Percentiles rank a stretch among this genome's conserved stretches.
Evolutionary conservation across 1,140 invertebrate genomes (phyloP).

Genomic region (Globodera rostochiensis): DNA sequence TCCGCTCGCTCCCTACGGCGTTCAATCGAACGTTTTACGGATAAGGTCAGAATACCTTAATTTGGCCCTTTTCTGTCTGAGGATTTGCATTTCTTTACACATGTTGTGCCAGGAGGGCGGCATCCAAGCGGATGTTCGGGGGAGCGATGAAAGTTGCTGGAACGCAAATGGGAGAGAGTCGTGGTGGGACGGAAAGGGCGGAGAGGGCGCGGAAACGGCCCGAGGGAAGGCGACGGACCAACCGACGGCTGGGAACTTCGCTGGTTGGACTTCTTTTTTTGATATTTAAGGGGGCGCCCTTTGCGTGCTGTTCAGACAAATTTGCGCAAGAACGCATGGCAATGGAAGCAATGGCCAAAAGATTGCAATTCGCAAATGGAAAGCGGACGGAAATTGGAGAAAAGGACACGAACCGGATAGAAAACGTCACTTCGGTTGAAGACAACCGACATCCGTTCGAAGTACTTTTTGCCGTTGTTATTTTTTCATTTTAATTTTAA

Average conservation of each 20-base stretch:
- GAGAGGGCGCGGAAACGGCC: background rate
- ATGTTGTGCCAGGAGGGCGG: slow-evolving; percentile 25
- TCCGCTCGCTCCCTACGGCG: slow-evolving; percentile 9
- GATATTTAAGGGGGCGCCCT: background rate
- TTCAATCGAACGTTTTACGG: slow-evolving; percentile 11
- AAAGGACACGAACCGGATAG: background rate
- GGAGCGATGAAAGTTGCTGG: slow-evolving; percentile 14
- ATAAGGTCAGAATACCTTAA: background rate
- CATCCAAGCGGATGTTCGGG: slow-evolving; percentile 18
- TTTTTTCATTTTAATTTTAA: background rate
- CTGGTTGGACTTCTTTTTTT: no score
- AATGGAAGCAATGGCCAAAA: background rate
- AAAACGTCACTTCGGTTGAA: background rate
- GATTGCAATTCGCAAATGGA: slow-evolving; percentile 1
- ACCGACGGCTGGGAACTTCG: no score
- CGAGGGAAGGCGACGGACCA: background rate
- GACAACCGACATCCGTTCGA: background rate
- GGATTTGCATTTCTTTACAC: no score
- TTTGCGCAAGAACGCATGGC: background rate
- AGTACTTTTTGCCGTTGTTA: no score
- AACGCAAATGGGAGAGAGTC: slow-evolving; percentile 9
- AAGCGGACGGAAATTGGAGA: background rate
- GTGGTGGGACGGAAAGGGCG: background rate
- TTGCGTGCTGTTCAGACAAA: background rate
- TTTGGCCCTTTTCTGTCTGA: no score